These are phyloP conservation scores for Caenorhabditis latens DNA, from an alignment of 1,140 invertebrate genomes.

Conservation along the genomic window DNA sequence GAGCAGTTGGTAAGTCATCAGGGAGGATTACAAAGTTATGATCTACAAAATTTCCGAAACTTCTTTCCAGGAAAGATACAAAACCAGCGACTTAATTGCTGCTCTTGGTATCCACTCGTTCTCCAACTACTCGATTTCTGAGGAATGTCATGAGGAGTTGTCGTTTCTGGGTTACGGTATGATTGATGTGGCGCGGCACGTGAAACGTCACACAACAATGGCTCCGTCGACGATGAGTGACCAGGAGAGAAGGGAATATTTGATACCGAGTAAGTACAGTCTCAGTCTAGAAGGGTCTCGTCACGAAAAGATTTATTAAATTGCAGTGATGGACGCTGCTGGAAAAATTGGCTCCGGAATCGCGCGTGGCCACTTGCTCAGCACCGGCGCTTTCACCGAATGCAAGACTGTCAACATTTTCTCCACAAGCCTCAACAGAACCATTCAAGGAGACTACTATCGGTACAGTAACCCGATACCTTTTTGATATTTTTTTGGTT, in stretches of 20 bases:
- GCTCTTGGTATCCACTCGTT: background rate
- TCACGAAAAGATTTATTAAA: too few species aligned
- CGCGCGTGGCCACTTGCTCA: constrained; percentile 11
- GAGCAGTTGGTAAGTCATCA: background rate
- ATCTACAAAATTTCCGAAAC: background rate
- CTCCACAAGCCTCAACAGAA: background rate
- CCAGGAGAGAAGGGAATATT: background rate
- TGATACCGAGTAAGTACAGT: constrained; percentile 23
- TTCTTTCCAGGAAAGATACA: constrained; percentile 11
- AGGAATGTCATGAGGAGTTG: constrained; percentile 30
- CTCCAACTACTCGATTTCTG: background rate
- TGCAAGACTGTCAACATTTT: background rate
- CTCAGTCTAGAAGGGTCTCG: too few species aligned
- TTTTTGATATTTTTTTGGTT: too few species aligned
- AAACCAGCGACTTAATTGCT: constrained; percentile 31
- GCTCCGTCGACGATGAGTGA: constrained; percentile 26
- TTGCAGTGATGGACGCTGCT: constrained; percentile 44
- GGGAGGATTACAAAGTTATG: background rate
- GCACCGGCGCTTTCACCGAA: constrained; percentile 16
- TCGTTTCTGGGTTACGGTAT: constrained; percentile 28
- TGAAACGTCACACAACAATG: background rate
- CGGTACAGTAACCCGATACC: background rate
- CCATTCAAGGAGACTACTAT: constrained; percentile 23
- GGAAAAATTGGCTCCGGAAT: constrained; percentile 42
- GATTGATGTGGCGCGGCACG: constrained; percentile 24